Conservation (phyloP, 2,113 vertebrate genomes). For the Pantherophis guttatus region DNA sequence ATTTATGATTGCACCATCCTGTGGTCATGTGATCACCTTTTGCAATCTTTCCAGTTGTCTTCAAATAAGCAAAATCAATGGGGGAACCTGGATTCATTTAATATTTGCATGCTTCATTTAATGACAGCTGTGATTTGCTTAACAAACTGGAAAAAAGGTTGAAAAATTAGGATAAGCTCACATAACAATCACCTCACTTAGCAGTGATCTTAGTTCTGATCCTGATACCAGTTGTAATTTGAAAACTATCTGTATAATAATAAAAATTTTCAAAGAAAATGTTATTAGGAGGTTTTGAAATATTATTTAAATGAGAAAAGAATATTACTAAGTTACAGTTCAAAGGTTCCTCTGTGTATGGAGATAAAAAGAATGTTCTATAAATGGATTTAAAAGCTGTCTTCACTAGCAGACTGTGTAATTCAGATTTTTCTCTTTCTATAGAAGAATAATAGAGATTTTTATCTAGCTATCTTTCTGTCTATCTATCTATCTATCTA, state of each 20-base stretch:
- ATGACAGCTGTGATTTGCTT: background rate
- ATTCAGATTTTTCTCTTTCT: background rate
- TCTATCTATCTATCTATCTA: background rate
- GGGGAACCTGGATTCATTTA: background rate
- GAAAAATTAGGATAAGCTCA: background rate
- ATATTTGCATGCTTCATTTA: background rate
- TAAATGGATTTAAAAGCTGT: constrained; percentile 28
- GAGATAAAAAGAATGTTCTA: constrained; percentile 27
- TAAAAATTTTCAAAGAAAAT: constrained; percentile 45
- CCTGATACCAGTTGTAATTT: background rate
- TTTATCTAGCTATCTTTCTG: too few species aligned
- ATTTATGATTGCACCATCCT: background rate
- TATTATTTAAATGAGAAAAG: constrained; percentile 38
- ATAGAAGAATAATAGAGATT: background rate
- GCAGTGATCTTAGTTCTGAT: background rate
- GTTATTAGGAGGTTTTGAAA: constrained; percentile 16
- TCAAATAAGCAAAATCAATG: background rate
- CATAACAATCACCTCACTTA: background rate
- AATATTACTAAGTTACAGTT: constrained; percentile 54
- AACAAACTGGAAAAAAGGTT: background rate
- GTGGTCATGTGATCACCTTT: background rate
- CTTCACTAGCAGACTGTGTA: background rate
- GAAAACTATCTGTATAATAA: constrained; percentile 11
- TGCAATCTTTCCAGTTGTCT: background rate
- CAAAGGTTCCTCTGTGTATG: constrained; percentile 30